phyloP scores from a whole-genome alignment of 2,888 invertebrate genomes.

The Cybosia mesomella region DNA sequence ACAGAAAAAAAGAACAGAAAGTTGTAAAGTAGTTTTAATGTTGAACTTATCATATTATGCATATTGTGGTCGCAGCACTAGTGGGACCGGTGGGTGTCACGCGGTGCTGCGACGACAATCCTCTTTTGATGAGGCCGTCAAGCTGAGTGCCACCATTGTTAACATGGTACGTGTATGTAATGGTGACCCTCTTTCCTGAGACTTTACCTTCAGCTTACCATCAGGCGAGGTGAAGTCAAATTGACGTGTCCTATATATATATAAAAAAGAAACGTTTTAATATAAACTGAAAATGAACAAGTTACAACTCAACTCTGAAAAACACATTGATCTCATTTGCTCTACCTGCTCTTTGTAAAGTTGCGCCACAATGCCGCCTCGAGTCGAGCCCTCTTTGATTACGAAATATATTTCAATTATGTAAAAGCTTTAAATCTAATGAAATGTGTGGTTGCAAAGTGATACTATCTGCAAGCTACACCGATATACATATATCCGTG shows the following conservation, averaged over 20 bases:
- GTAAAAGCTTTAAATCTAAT: conserved; percentile 49
- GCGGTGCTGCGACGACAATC: no score
- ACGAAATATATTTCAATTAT: conserved; percentile 47
- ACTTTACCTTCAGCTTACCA: no score
- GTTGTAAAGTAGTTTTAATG: neutral
- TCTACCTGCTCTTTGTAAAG: conserved; percentile 25
- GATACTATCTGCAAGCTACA: conserved; percentile 44
- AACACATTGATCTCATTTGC: conserved; percentile 24
- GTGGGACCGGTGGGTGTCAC: no score
- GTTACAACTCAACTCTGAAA: neutral
- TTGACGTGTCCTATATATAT: no score
- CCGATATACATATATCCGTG: conserved; percentile 26
- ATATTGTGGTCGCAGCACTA: no score
- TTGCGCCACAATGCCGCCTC: conserved; percentile 15
- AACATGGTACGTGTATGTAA: no score
- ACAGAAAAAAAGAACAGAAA: neutral
- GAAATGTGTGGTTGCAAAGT: conserved; percentile 51
- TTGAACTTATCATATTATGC: neutral
- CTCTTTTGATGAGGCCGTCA: no score
- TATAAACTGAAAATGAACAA: neutral
- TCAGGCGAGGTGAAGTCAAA: no score
- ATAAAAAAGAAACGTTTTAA: conserved; percentile 6
- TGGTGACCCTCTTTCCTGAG: no score
- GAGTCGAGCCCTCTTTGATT: conserved; percentile 32
- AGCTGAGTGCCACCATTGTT: no score